A percentile compares a stretch with the other conserved stretches of the same genome.
Conservation (phyloP, 2,113 vertebrate species). For the Meleagris gallopavo region DNA sequence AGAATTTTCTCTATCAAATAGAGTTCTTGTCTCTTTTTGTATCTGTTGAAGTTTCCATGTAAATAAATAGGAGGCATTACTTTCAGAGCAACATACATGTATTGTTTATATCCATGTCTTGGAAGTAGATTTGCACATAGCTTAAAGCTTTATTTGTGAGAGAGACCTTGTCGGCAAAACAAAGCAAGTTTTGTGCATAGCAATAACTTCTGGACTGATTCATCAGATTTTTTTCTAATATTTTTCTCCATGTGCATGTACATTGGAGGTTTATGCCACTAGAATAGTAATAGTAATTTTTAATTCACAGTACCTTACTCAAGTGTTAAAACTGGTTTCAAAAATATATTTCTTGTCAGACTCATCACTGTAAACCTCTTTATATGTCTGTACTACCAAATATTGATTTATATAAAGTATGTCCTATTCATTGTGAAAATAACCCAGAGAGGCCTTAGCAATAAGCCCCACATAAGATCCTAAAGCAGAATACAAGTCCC, state of each 20-base stretch:
- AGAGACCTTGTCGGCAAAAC: neutral
- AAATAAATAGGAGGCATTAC: neutral
- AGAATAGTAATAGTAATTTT: constrained; percentile 13
- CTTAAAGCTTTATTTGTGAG: neutral
- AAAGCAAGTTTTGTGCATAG: rapidly evolving
- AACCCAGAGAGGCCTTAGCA: neutral
- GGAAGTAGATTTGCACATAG: neutral
- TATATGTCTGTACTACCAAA: neutral
- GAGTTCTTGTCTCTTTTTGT: neutral
- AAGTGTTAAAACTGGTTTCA: constrained; percentile 32
- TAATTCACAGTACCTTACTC: neutral
- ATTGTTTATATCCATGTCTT: neutral
- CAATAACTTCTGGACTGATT: neutral
- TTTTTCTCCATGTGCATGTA: neutral
- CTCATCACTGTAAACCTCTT: neutral
- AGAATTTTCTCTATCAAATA: neutral
- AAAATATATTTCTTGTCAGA: constrained; percentile 49
- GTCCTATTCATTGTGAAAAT: constrained; percentile 15
- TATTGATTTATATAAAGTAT: neutral
- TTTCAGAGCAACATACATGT: neutral
- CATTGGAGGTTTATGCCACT: neutral
- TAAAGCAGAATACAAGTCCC: constrained; percentile 10
- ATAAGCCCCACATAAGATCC: neutral
- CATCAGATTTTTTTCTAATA: neutral
- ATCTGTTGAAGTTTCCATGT: neutral